Evolutionary conservation across 2,797 vertebrate genomes (phyloP), one percentile per base, ranked within the genome.

Genomic region (Falco naumanni): DNA sequence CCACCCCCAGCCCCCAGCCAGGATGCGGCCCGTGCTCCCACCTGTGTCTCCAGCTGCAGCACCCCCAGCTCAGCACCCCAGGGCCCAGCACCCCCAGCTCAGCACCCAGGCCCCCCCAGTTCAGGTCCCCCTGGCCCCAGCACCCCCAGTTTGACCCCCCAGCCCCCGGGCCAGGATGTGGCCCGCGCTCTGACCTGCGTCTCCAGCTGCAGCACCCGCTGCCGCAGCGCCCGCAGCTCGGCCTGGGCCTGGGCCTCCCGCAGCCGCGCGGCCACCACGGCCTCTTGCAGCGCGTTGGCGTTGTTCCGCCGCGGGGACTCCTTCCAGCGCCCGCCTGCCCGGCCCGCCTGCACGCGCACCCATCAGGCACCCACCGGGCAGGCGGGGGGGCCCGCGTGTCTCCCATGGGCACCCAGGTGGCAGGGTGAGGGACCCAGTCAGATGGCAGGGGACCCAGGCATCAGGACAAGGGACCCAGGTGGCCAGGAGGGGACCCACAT

Each of bases 11-110:
- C 41, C 15, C 41, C 41, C 41, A 43, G 37, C 24, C 64, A 66
- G 64, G 64, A 47, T 66, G 16, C 3, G 11, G 18, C 48, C n/a
- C 26, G 2, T 26, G 71, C 16, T 21, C 80, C 37, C 31, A 99
- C 99, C 99, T 99, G 99, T 33, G 99, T 99, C 96, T 99, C 99
- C 48, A 99, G 98, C 94, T 99, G 98, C 96, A 99, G 98, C 54
- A 98, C 98, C 80, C 98, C 37, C 37, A 39, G 25, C 37, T 16
- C 28, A 68, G 65, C 24, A n/a, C 45, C 50, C 47, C 24, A n/a
- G 37, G 65, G 25, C 37, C 25, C 28, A 68, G 65, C 24, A n/a
- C 45, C 39, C 47, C 24, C 47, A 37, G 65, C 14, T 15, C 33
- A 48, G 66, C 34, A 7, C 7, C 15, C 21, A 10, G 4, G 14